Percentiles rank a stretch among this genome's conserved stretches.
These are phyloP conservation scores for Thymelicus lineola DNA, from an alignment of 2,888 invertebrate species.

Conservation along the genomic window DNA sequence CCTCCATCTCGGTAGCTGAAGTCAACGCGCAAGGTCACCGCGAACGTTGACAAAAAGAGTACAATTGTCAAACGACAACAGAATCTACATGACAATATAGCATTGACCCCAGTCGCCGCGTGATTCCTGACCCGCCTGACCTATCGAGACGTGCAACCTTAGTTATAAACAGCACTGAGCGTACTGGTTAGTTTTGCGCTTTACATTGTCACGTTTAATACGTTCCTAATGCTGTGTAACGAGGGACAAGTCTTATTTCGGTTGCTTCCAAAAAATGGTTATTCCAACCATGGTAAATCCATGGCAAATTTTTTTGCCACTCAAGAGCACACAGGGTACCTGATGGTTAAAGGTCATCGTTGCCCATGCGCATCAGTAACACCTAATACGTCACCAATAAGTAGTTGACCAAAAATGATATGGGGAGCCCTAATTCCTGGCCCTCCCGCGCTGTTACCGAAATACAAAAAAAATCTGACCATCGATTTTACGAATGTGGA, in stretches of 20 bases:
- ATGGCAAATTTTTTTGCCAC: too few species aligned
- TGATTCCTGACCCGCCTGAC: constrained; percentile 66
- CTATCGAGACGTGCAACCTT: constrained; percentile 68
- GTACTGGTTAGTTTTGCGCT: constrained; percentile 50
- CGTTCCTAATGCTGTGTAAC: constrained; percentile 41
- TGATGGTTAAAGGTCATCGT: too few species aligned
- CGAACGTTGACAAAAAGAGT: constrained; percentile 56
- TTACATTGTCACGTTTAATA: constrained; percentile 53
- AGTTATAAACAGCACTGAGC: constrained; percentile 25
- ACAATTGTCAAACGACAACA: constrained; percentile 55
- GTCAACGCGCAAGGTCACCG: constrained; percentile 41
- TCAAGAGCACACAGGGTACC: too few species aligned
- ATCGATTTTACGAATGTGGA: too few species aligned
- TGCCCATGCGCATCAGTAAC: too few species aligned
- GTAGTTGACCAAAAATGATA: too few species aligned
- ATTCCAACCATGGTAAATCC: too few species aligned
- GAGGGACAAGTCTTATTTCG: not conserved
- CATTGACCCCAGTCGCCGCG: constrained; percentile 67
- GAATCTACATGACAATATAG: constrained; percentile 73
- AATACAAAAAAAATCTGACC: too few species aligned
- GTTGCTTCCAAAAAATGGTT: not conserved
- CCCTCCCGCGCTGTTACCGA: too few species aligned
- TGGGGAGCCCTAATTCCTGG: too few species aligned
- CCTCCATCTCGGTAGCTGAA: constrained; percentile 35
- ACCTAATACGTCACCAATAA: too few species aligned